Base-by-base conservation (phyloP, 2,797 vertebrate species). In the Coreius guichenoti region DNA sequence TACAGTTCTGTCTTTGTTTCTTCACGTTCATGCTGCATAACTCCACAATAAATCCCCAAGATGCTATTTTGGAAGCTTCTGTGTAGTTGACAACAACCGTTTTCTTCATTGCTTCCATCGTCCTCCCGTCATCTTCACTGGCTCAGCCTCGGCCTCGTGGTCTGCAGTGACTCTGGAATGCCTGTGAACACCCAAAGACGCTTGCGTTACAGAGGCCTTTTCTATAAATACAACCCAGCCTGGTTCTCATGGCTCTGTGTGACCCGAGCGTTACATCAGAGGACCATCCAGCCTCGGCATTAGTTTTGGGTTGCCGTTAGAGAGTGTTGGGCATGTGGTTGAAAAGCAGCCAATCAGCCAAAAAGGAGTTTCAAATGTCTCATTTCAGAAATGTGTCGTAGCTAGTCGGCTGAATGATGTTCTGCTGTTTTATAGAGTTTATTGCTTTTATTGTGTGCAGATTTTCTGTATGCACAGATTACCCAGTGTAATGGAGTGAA, bases 201-300 rank as follows among this genome's bases (percentile, higher is more conserved):
- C 51, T 87, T 86, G 81, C 11, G 65, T 83, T 83, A 88, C 68
- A 86, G 56, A 72, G 73, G 78, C 61, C 47, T 45, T 49, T 16
- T 49, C 92, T 95, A 95, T 94, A 94, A 95, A 95, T 95, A 95
- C 91, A 89, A 84, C 65, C 26, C 87, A 91, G 90, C 89, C 88
- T 88, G 90, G 92, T 95, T 96, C 95, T 94, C 95, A 95, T 94
- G 94, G 92, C 90, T 92, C 90, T 90, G 90, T 89, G 47, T 49
- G 65, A 58, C 84, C 86, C 81, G 56, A 87, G 72, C 43, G 70
- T 87, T 83, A 19, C 74, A 56, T 85, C 87, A 47, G 54, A 36
- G 70, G 54, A 77, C 79, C 87, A 29, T 68, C 23, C 29, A 83
- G 63, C 63, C 29, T 65, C 29, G 0, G 14, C 79, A 80, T 51